Evolutionary conservation across 2,888 invertebrate genomes (phyloP).

Genomic region (Ornithoptera alexandrae): DNA sequence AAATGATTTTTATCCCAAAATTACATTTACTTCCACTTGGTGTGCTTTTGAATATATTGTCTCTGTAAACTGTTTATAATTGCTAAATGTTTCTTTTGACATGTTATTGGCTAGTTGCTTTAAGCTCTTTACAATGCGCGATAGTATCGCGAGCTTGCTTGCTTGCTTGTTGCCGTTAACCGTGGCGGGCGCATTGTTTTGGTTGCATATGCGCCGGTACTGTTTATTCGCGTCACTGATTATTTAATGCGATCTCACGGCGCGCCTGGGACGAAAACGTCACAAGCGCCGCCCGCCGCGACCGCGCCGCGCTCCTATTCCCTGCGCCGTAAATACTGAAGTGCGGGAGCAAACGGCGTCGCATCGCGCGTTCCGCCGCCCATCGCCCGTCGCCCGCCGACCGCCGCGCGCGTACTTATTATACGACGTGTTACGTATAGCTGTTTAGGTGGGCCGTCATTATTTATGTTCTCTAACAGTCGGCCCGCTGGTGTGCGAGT

Average conservation of each 20-base stretch:
- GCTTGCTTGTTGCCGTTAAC: conserved; percentile 34
- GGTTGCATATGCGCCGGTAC: conserved; percentile 52
- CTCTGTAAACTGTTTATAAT: too few relatives aligned
- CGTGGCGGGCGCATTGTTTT: conserved; percentile 45
- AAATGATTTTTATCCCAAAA: too few relatives aligned
- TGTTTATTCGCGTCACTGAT: conserved; percentile 65
- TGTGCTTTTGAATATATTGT: too few relatives aligned
- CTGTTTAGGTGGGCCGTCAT: conserved; percentile 79
- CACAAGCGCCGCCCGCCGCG: conserved; percentile 53
- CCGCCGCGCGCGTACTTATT: conserved; percentile 69
- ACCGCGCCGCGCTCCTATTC: conserved; percentile 61
- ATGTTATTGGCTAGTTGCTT: not conserved
- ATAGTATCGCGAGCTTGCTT: not conserved
- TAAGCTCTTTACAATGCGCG: not conserved
- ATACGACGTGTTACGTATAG: conserved; percentile 76
- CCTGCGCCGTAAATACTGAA: conserved; percentile 61
- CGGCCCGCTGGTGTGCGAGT: conserved; percentile 69
- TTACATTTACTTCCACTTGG: too few relatives aligned
- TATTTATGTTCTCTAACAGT: conserved; percentile 80
- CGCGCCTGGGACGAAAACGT: conserved; percentile 49
- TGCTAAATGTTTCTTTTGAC: too few relatives aligned
- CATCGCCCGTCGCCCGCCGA: conserved; percentile 35
- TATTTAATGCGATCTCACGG: conserved; percentile 73
- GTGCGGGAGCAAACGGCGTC: conserved; percentile 62
- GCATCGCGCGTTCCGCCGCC: conserved; percentile 62